Percentiles rank a stretch among this genome's conserved stretches.
Conservation (phyloP, 2,113 vertebrate species). For the Ctenomys sociabilis region DNA sequence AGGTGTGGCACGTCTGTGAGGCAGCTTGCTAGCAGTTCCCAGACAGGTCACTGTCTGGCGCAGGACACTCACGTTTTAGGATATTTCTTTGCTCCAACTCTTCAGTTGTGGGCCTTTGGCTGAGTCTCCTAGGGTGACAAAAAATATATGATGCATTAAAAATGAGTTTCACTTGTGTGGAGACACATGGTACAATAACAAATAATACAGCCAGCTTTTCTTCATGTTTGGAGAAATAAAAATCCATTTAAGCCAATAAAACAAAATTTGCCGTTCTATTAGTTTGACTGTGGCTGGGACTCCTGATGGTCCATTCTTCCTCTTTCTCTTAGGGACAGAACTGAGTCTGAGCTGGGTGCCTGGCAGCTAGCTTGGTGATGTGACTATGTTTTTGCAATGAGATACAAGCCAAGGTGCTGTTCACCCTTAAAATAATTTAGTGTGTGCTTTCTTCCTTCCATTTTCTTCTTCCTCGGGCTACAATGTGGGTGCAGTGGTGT, state of each 20-base stretch:
- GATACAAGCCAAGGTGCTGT: not conserved
- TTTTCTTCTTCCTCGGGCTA: not conserved
- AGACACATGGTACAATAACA: constrained; percentile 18
- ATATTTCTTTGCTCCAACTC: constrained; percentile 99
- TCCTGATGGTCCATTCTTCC: not conserved
- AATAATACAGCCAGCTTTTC: not conserved
- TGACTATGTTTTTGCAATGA: not conserved
- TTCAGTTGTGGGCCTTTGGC: constrained; percentile 96
- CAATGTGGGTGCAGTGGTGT: too few species aligned
- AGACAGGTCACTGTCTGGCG: not conserved
- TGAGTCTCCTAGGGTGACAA: constrained; percentile 91
- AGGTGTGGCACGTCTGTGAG: not conserved
- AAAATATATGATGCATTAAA: constrained; percentile 57
- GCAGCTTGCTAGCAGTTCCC: constrained; percentile 29
- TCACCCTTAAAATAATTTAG: not conserved
- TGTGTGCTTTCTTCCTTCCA: not conserved
- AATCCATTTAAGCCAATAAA: not conserved
- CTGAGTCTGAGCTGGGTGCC: not conserved
- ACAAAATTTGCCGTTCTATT: not conserved
- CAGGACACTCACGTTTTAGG: constrained; percentile 92
- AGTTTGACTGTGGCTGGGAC: not conserved
- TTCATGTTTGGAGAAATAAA: constrained; percentile 37
- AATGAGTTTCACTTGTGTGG: constrained; percentile 2
- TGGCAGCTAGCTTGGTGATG: not conserved
- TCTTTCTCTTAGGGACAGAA: not conserved